Evolutionary conservation across 2,113 vertebrate genomes (phyloP).

Genomic region (Entomyzon cyanotis): DNA sequence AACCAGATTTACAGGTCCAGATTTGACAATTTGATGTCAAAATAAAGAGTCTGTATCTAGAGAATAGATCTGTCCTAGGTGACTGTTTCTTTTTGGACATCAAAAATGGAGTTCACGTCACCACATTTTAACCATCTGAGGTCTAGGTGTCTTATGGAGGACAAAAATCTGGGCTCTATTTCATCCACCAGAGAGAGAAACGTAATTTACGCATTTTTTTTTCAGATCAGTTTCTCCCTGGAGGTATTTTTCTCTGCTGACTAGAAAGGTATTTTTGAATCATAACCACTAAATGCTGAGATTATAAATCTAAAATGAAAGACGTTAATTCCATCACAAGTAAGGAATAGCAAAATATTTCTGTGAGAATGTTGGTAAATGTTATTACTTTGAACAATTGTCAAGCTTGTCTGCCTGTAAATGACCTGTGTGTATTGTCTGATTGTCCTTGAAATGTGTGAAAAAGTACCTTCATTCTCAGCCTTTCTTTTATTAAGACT

Average conservation of each 20-base stretch:
- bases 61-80: background rate
- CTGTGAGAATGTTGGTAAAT: background rate
- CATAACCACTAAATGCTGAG: background rate
- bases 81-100: background rate
- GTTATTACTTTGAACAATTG: background rate
- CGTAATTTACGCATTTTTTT: background rate
- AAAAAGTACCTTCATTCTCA: background rate
- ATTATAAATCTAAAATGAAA: background rate
- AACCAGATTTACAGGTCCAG: background rate
- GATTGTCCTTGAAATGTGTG: background rate
- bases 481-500: background rate
- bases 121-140: background rate
- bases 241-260: background rate
- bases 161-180: background rate
- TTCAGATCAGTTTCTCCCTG: background rate
- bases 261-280: background rate
- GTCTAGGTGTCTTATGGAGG: background rate
- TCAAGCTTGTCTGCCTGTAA: background rate
- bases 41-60: accelerated
- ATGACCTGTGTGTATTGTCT: background rate
- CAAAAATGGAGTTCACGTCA: background rate
- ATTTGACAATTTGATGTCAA: background rate
- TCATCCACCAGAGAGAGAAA: background rate
- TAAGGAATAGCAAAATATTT: background rate
- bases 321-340: background rate